Evolutionary conservation across 2,888 invertebrate genomes (phyloP).

Genomic region (Cosmopolites sordidus): DNA sequence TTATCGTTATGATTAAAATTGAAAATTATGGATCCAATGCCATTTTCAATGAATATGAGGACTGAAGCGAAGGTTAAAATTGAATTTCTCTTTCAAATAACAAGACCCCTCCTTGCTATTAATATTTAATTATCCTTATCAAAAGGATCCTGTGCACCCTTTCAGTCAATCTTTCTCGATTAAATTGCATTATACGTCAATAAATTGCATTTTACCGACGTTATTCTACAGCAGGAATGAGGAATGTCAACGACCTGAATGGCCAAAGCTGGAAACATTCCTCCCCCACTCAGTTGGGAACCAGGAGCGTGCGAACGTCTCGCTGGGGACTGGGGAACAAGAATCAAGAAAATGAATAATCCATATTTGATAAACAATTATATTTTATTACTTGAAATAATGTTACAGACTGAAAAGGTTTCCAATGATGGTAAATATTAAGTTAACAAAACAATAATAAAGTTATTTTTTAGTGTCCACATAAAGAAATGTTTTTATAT

Average conservation of each 20-base stretch:
- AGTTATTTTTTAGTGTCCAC: too few species aligned
- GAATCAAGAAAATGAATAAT: too few species aligned
- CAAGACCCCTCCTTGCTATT: not conserved
- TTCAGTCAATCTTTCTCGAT: not conserved
- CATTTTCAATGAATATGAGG: too few species aligned
- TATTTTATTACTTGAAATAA: too few species aligned
- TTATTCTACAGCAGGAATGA: slow-evolving; percentile 27
- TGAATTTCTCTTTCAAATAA: slow-evolving; percentile 1
- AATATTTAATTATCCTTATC: not conserved
- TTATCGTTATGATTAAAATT: too few species aligned
- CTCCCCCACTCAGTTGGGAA: slow-evolving; percentile 21
- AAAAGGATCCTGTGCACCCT: not conserved
- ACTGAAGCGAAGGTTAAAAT: not conserved
- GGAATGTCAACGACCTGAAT: slow-evolving; percentile 31
- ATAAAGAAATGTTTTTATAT: too few species aligned
- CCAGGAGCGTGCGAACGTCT: slow-evolving; percentile 15
- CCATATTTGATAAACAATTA: too few species aligned
- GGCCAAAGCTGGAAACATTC: slow-evolving; percentile 36
- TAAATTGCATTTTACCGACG: slow-evolving; percentile 28
- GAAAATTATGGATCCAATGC: too few species aligned
- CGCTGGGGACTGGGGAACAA: too few species aligned
- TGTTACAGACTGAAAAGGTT: too few species aligned
- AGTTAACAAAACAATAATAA: too few species aligned
- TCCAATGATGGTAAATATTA: too few species aligned
- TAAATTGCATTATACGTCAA: slow-evolving; percentile 24